Evolutionary conservation across 2,888 invertebrate genomes (phyloP), one percentile per base, ranked within the genome.

Genomic region (Thymelicus lineola): DNA sequence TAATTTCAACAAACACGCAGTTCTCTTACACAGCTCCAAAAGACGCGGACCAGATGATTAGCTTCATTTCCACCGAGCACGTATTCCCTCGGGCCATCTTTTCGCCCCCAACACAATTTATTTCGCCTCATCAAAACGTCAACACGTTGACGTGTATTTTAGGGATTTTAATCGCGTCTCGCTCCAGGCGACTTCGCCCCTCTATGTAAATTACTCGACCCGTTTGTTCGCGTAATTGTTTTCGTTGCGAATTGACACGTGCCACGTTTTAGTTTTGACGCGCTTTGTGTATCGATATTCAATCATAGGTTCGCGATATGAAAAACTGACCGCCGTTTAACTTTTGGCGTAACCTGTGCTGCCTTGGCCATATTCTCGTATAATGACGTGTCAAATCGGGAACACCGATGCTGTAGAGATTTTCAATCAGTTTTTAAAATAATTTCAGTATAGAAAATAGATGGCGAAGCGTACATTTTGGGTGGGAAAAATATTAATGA

Each of bases 111-210:
- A 80, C 81, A 81, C 85, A 88, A 90, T 90, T 90, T 90, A 89
- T 92, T 90, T 89, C 88, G 86, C 86, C 90, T 91, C 91, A 89
- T 92, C 91, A 91, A 90, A 91, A 91, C 87, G 93, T 91, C 93
- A 93, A 91, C 92, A 90, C 90, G 89, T 84, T 89, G 91, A 90
- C 89, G 89, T 89, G 87, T 89, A 91, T 91, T 92, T 91, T 89
- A 86, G 89, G 88, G 88, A 86, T 89, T 91, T 91, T 91, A 91
- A 91, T 91, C 88, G 89, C 80, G 78, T 79, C 81, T 79, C 77
- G 77, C 77, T 78, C 74, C 77, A 75, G 78, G 79, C 79, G 77
- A 73, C 73, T 75, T 72, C 72, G 77, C 76, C 86, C 86, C 86
- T 82, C 86, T 87, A 90, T 91, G 93, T 86, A 91, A 90, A 92